Conservation (phyloP, 2,888 invertebrate genomes). For the Cheilosia variabilis region DNA sequence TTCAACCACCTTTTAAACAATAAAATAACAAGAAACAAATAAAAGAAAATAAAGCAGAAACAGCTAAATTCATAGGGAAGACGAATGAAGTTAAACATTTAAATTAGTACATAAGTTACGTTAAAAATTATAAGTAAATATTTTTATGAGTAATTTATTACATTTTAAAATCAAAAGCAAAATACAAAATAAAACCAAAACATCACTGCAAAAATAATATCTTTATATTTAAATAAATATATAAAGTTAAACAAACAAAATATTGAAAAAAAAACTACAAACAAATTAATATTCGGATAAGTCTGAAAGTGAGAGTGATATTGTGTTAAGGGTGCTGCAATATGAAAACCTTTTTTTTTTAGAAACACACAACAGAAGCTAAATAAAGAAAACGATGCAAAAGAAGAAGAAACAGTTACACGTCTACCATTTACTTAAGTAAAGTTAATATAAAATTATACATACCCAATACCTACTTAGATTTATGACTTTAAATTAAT, state of each 20-base stretch:
- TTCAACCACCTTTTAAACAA: constrained; percentile 68
- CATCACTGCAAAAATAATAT: constrained; percentile 44
- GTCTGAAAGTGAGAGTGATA: constrained; percentile 84
- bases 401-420: constrained; percentile 44
- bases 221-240: constrained; percentile 38
- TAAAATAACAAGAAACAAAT: constrained; percentile 47
- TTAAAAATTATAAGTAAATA: constrained; percentile 69
- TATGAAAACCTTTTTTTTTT: constrained; percentile 74
- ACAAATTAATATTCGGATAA: constrained; percentile 81
- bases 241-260: constrained; percentile 16
- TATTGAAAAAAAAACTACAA: constrained; percentile 2
- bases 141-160: constrained; percentile 77
- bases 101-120: constrained; percentile 59
- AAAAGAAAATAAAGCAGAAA: constrained; percentile 15
- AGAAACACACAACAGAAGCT: constrained; percentile 19
- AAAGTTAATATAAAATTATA: constrained; percentile 65
- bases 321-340: constrained; percentile 83
- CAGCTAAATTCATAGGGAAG: constrained; percentile 50
- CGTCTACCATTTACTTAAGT: constrained; percentile 70
- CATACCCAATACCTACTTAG: background rate
- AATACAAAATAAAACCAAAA: constrained; percentile 22
- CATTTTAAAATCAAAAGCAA: constrained; percentile 73
- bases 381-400: constrained; percentile 23
- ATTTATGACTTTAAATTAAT: constrained; percentile 31
- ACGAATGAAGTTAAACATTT: constrained; percentile 54